Conservation (phyloP, 2,797 vertebrate species). For the Nothura maculosa region DNA sequence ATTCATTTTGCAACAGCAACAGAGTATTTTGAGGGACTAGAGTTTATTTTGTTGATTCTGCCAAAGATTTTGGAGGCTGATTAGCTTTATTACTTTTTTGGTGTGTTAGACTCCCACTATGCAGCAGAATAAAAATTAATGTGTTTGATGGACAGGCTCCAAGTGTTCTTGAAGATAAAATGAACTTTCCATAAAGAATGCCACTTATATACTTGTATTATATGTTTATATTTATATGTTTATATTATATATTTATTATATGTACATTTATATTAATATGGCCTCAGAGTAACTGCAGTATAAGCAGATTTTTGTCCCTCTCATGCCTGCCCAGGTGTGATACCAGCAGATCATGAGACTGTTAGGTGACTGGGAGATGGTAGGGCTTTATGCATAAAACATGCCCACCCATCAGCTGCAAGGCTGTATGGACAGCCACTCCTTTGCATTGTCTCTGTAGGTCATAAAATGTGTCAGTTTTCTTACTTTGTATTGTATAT, state of each 20-base stretch:
- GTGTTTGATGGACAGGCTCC: neutral
- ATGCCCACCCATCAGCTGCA: neutral
- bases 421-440: accelerated
- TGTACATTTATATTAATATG: neutral
- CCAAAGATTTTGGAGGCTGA: neutral
- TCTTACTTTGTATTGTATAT: neutral
- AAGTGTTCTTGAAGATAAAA: neutral
- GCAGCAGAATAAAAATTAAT: neutral
- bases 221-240: accelerated
- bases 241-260: too few species aligned
- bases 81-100: accelerated
- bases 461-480: accelerated
- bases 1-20: neutral
- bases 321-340: neutral
- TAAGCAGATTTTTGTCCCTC: neutral
- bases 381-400: neutral
- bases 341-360: neutral
- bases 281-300: neutral
- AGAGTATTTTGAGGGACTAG: accelerated
- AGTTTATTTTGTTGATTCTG: neutral
- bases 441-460: neutral
- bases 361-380: neutral
- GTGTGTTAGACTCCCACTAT: neutral
- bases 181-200: neutral
- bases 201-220: neutral